These are phyloP conservation scores for Erithacus rubecula DNA, from an alignment of 2,797 vertebrate species.

Conservation along the genomic window DNA sequence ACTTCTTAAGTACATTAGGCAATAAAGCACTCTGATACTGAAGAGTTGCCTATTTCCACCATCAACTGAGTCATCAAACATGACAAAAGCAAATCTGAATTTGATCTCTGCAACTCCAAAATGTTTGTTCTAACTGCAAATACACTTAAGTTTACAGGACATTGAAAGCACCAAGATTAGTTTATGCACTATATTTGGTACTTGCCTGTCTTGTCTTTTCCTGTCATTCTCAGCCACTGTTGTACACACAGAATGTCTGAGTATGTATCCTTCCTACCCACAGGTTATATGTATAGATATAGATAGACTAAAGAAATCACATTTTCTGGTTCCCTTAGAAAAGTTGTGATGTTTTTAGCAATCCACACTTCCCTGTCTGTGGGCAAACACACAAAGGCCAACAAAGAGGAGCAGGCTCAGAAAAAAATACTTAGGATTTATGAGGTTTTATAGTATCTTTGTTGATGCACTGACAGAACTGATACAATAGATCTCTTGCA, in stretches of 20 bases:
- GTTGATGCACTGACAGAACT: not conserved
- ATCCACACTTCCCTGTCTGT: not conserved
- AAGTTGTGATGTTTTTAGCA: not conserved
- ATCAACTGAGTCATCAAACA: not conserved
- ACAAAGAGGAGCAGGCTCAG: not conserved
- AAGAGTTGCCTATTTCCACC: not conserved
- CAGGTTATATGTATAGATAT: not conserved
- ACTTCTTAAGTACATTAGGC: not conserved
- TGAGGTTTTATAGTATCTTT: not conserved
- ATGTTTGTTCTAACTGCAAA: not conserved
- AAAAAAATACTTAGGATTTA: not conserved
- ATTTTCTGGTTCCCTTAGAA: not conserved
- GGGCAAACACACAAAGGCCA: not conserved
- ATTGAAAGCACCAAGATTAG: not conserved
- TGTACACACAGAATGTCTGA: not conserved
- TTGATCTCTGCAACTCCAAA: not conserved
- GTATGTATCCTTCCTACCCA: not conserved
- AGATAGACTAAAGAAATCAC: not conserved
- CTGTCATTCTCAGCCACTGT: not conserved
- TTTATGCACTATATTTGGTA: not conserved
- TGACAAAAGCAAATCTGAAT: not conserved
- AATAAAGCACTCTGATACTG: not conserved
- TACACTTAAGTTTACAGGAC: not conserved
- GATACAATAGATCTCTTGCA: not conserved
- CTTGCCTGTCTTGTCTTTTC: not conserved